Conservation (phyloP, 2,113 vertebrate species). For the Rhynchomys soricoides region DNA sequence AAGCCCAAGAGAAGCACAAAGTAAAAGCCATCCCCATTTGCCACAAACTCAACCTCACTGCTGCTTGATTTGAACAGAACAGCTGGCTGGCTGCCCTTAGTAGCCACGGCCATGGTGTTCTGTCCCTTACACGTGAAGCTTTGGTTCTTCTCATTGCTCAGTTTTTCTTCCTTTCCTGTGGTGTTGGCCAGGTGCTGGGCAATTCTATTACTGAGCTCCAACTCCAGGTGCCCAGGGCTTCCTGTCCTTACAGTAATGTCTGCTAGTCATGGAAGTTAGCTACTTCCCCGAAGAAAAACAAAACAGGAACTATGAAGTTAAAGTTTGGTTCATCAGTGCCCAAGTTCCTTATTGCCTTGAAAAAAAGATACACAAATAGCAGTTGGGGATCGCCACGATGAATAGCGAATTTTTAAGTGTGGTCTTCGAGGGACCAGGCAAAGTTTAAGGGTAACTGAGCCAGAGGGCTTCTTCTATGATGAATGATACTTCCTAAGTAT, state of each 20-base stretch:
- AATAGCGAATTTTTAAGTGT: background rate
- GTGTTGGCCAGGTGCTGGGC: background rate
- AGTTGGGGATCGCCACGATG: background rate
- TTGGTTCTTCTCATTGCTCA: background rate
- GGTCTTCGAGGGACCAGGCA: background rate
- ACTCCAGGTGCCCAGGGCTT: background rate
- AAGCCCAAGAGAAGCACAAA: slow-evolving; percentile 1
- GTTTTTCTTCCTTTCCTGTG: background rate
- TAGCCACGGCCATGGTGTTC: background rate
- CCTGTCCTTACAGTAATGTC: background rate
- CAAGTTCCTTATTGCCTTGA: background rate
- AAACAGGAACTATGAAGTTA: background rate
- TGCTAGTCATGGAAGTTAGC: background rate
- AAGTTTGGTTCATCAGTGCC: background rate
- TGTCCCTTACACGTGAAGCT: slow-evolving; percentile 1
- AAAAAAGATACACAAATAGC: background rate
- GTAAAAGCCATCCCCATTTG: background rate
- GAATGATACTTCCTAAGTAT: background rate
- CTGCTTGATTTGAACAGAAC: background rate
- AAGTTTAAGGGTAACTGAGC: background rate
- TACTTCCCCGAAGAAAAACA: slow-evolving; percentile 1
- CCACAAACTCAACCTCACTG: background rate
- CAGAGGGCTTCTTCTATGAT: background rate
- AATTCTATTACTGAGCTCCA: background rate
- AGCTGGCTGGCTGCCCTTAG: background rate